phyloP scores from a whole-genome alignment of 1,140 invertebrate genomes.

The Drosophila tsacasi region DNA sequence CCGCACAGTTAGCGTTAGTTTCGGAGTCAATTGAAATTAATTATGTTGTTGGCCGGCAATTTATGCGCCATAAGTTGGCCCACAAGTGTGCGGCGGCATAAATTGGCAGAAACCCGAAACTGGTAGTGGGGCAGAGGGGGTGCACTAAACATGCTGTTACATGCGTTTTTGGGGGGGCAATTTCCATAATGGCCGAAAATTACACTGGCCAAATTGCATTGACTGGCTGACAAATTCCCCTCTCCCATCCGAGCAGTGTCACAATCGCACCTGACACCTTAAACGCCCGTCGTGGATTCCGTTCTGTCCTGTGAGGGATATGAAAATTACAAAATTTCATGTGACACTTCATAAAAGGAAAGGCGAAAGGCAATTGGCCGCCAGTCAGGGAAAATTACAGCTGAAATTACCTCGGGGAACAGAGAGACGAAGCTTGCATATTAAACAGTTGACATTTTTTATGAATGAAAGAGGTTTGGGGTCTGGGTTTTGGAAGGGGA shows the following conservation, averaged over 20 bases:
- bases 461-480: conserved; percentile 30
- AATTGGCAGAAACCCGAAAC: conserved; percentile 38
- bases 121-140: not conserved
- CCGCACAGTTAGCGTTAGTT: conserved; percentile 38
- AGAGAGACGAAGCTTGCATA: conserved; percentile 24
- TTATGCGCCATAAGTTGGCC: conserved; percentile 77
- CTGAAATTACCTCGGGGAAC: conserved; percentile 14
- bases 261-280: conserved; percentile 61
- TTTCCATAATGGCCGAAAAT: conserved; percentile 73
- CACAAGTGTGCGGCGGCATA: conserved; percentile 75
- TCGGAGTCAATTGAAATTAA: conserved; percentile 77
- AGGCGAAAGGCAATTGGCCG: conserved; percentile 27
- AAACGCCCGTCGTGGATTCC: conserved; percentile 53
- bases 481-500: not conserved
- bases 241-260: conserved; percentile 34
- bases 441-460: conserved; percentile 28
- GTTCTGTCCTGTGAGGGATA: conserved; percentile 43
- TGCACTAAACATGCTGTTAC: conserved; percentile 1
- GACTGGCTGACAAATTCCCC: conserved; percentile 56
- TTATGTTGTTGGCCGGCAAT: conserved; percentile 69
- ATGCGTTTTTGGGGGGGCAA: conserved; percentile 34
- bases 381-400: conserved; percentile 44
- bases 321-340: conserved; percentile 81
- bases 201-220: conserved; percentile 57
- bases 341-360: conserved; percentile 67